phyloP scores from a whole-genome alignment of 2,888 invertebrate species.

The Acleris laterana region DNA sequence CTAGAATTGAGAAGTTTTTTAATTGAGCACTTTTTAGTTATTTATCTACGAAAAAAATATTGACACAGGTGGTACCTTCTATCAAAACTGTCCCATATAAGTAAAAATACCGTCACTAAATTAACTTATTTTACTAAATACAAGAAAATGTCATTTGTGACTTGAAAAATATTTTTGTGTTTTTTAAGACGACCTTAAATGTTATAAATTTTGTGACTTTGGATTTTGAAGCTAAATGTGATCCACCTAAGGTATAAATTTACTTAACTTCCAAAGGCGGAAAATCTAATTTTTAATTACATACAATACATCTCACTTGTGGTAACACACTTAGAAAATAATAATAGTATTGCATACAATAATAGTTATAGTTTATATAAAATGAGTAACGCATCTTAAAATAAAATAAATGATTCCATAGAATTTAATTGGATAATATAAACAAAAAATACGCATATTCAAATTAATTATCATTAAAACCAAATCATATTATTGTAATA shows the following conservation, averaged over 20 bases:
- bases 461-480: slow-evolving; percentile 17
- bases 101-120: slow-evolving; percentile 19
- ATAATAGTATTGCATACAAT: slow-evolving; percentile 31
- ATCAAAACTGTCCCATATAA: neutral
- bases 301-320: slow-evolving; percentile 40
- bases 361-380: slow-evolving; percentile 1
- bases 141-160: slow-evolving; percentile 19
- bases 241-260: slow-evolving; percentile 18
- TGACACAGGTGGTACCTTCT: too few relatives aligned
- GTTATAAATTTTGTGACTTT: slow-evolving; percentile 15
- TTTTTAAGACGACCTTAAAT: slow-evolving; percentile 11
- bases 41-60: too few relatives aligned
- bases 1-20: too few relatives aligned
- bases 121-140: slow-evolving; percentile 14
- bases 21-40: too few relatives aligned
- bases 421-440: slow-evolving; percentile 24
- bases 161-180: slow-evolving; percentile 13
- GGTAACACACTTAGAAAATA: slow-evolving; percentile 44
- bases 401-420: slow-evolving; percentile 27
- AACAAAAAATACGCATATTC: slow-evolving; percentile 24
- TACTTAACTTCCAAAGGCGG: slow-evolving; percentile 22
- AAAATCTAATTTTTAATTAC: slow-evolving; percentile 15
- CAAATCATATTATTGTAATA: slow-evolving; percentile 22
- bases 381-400: slow-evolving; percentile 7
- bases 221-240: slow-evolving; percentile 22